Evolutionary conservation across 2,888 invertebrate species (phyloP), one percentile per base, ranked within the genome.

Genomic region (Melanargia galathea): DNA sequence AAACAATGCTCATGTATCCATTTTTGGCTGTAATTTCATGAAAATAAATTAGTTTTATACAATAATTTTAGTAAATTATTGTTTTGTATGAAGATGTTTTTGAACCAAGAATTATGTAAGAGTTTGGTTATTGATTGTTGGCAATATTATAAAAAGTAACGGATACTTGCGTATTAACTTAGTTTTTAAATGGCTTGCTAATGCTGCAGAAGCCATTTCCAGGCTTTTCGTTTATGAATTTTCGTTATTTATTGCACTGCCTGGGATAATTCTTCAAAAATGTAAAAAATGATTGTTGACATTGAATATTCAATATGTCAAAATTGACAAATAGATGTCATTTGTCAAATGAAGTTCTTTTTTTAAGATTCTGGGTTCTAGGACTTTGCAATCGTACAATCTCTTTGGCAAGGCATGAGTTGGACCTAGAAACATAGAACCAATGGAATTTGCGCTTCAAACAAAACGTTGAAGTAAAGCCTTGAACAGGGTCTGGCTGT

Each of bases 201-300:
- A 75, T 71, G 86, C 87, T 78, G 81, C 72, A 65, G 87, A 76
- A 80, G 91, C 87, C 91, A 91, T 91, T 84, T 80, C 82, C 63
- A 76, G 86, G 84, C 82, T 72, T 64, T 26, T 43, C 11, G 26
- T 18, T 4, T 26, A 35, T 63, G 61, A 70, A 61, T 65, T 57
- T 20, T 13, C 8, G 22, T 24, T 46, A 16, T 10, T 45, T 38
- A 24, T 60, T 26, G 46, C 45, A 48, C 13, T 57, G 52, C 26
- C n/a, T 49, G 35, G 20, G 10, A n/a, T n/a, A n/a, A n/a, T n/a
- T n/a, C n/a, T n/a, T n/a, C n/a, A n/a, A n/a, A n/a, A n/a, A n/a
- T n/a, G n/a, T n/a, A n/a, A n/a, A n/a, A n/a, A n/a, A n/a, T n/a
- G n/a, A n/a, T n/a, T n/a, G n/a, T n/a, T n/a, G n/a, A n/a, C n/a